Percentiles rank a stretch among this genome's conserved stretches.
Evolutionary conservation across 35 echinoderm and acorn worm species (phyloP).

Genomic region (Hemicentrotus pulcherrimus): DNA sequence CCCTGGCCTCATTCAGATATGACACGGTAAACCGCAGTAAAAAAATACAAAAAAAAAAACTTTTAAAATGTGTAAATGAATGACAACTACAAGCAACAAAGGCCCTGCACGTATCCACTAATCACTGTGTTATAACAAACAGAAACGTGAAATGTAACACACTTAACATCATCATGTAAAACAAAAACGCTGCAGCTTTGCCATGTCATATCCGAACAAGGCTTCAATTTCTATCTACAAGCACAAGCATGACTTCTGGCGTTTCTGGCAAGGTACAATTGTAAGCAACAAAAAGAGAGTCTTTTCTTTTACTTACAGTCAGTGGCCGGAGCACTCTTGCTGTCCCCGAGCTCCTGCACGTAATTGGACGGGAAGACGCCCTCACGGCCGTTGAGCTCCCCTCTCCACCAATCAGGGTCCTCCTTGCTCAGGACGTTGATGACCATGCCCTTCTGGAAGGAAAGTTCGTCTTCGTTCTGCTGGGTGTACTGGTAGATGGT

Average conservation of each 20-base stretch:
- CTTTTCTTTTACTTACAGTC: slow-evolving; percentile 84
- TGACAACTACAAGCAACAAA: no score
- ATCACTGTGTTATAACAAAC: no score
- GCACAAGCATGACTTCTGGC: neutral
- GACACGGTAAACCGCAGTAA: no score
- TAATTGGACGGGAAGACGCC: slow-evolving; percentile 98
- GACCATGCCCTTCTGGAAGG: slow-evolving; percentile 92
- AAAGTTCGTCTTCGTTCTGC: slow-evolving; percentile 86
- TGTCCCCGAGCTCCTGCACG: slow-evolving; percentile 84
- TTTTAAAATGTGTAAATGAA: no score
- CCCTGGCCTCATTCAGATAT: no score
- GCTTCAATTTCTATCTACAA: neutral
- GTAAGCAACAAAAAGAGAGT: neutral
- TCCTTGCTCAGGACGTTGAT: slow-evolving; percentile 94
- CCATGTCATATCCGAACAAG: no score
- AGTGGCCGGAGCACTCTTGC: slow-evolving; percentile 49
- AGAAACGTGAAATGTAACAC: no score
- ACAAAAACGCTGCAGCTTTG: no score
- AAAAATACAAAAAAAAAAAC: no score
- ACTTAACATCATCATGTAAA: no score
- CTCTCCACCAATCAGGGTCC: slow-evolving; percentile 96
- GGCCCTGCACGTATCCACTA: no score
- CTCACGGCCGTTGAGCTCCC: slow-evolving; percentile 80
- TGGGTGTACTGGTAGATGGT: slow-evolving; percentile 87
- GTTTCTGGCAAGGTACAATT: neutral